Conservation (phyloP, 2,797 vertebrate genomes). For the Danio choprae region DNA sequence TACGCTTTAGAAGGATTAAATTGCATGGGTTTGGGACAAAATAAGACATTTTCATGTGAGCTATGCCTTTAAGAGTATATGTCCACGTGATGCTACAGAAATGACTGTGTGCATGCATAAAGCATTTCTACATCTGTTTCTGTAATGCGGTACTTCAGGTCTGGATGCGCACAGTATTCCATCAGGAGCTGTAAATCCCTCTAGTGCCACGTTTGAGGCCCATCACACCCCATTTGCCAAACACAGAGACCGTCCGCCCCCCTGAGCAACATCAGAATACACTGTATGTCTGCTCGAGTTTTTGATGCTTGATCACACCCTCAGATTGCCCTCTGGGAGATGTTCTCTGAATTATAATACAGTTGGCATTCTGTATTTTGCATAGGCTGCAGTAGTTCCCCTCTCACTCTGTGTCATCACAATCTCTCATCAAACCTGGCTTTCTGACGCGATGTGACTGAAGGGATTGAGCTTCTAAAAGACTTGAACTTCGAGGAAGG, state of each 20-base stretch:
- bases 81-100: not conserved
- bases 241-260: conserved; percentile 24
- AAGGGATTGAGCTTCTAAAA: conserved; percentile 70
- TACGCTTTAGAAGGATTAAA: not conserved
- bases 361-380: conserved; percentile 28
- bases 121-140: conserved; percentile 12
- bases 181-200: conserved; percentile 12
- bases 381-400: conserved; percentile 30
- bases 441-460: conserved; percentile 19
- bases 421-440: not conserved
- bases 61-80: not conserved
- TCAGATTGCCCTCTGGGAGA: conserved; percentile 45
- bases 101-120: not conserved
- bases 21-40: not conserved
- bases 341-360: conserved; percentile 45
- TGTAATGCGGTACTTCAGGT: not conserved
- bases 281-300: conserved; percentile 39
- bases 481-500: conserved; percentile 63
- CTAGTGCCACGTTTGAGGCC: conserved; percentile 21
- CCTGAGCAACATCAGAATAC: conserved; percentile 41
- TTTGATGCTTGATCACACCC: conserved; percentile 50
- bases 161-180: not conserved
- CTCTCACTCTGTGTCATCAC: conserved; percentile 24
- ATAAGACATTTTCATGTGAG: not conserved
- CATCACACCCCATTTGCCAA: conserved; percentile 46